These are phyloP conservation scores for Sciurus carolinensis DNA, from an alignment of 2,797 vertebrate genomes.

Conservation along the genomic window DNA sequence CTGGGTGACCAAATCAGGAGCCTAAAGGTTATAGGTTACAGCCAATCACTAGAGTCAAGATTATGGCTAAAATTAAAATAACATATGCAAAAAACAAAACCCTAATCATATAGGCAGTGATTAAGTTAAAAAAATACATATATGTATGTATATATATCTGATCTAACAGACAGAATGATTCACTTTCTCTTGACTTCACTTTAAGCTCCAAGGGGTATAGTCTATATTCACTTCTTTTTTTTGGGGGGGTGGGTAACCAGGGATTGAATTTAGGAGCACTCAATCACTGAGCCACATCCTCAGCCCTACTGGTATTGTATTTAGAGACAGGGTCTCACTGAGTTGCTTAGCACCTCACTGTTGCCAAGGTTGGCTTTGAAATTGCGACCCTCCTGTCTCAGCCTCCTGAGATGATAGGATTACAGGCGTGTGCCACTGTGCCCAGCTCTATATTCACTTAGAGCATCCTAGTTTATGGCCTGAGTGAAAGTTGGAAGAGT, in stretches of 20 bases:
- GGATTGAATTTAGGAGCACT: no score
- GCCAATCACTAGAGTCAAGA: conserved; percentile 22
- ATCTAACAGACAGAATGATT: background rate
- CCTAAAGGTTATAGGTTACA: conserved; percentile 28
- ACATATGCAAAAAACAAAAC: conserved; percentile 39
- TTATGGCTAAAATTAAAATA: conserved; percentile 17
- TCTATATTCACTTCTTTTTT: background rate
- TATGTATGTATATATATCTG: no score
- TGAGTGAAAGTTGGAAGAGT: conserved; percentile 18
- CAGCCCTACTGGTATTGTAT: no score
- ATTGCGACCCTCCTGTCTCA: no score
- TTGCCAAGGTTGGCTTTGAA: no score
- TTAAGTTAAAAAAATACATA: background rate
- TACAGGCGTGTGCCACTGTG: no score
- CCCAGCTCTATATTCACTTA: background rate
- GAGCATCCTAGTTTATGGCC: background rate
- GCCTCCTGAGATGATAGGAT: no score
- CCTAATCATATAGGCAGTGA: background rate
- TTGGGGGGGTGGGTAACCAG: no score
- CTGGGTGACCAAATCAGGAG: conserved; percentile 12
- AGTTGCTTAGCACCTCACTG: no score
- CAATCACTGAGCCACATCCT: no score
- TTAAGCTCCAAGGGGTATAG: background rate
- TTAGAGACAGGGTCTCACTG: no score
- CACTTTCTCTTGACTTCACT: conserved; percentile 18